Evolutionary conservation across 2,797 vertebrate species (phyloP).

Genomic region (Pyrrhura leucotis): DNA sequence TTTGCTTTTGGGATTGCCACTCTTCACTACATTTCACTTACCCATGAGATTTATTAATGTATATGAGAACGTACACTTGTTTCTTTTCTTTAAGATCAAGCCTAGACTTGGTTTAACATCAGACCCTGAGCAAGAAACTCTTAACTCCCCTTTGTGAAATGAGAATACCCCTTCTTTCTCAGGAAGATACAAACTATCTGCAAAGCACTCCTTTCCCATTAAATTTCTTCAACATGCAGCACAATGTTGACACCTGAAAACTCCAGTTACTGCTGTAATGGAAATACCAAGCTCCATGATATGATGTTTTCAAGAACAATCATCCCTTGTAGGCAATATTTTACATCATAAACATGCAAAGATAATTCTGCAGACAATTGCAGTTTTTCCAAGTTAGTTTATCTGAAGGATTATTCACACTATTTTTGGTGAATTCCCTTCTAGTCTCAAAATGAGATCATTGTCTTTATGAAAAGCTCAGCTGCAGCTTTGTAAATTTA

Average conservation of each 20-base stretch:
- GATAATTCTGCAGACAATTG: conserved; percentile 4
- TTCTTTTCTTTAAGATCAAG: neutral
- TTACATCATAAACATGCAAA: neutral
- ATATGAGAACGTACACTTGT: neutral
- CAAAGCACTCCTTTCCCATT: neutral
- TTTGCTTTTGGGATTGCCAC: neutral
- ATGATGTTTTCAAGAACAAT: neutral
- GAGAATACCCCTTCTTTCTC: neutral
- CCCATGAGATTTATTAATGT: rapidly evolving
- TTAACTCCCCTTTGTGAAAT: neutral
- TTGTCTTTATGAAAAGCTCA: conserved; percentile 7
- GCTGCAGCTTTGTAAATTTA: conserved; percentile 33
- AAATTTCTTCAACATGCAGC: neutral
- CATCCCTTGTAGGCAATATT: neutral
- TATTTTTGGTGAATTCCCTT: neutral
- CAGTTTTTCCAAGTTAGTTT: neutral
- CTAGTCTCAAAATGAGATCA: neutral
- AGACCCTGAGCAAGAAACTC: neutral
- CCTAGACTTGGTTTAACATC: neutral
- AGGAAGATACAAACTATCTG: neutral
- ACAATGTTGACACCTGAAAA: neutral
- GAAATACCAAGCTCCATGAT: neutral
- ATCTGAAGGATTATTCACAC: neutral
- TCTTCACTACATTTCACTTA: neutral
- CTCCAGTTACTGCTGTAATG: neutral